A percentile compares a stretch with the other conserved stretches of the same genome.
Conservation (phyloP, 2,113 vertebrate species). For the Apistogramma diplotaenia region DNA sequence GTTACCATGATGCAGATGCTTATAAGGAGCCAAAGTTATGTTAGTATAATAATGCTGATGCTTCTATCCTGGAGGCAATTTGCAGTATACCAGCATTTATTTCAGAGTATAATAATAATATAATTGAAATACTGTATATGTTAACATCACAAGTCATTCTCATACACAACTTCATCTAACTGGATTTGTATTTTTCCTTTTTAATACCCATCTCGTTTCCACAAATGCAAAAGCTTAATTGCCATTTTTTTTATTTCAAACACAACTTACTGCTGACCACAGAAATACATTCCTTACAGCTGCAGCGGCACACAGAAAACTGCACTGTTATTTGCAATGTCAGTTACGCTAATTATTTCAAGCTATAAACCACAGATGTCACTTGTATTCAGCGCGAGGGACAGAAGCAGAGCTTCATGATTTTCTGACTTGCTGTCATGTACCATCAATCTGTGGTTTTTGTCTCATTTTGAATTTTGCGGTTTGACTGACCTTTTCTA, state of each 20-base stretch:
- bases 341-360: constrained; percentile 31
- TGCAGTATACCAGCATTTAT: no score
- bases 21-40: no score
- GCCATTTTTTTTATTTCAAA: background rate
- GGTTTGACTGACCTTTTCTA: background rate
- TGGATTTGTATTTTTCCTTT: background rate
- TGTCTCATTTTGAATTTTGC: background rate
- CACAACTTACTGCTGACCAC: background rate
- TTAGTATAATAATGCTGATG: no score
- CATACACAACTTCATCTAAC: background rate
- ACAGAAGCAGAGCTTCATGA: background rate
- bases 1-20: no score
- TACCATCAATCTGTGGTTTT: background rate
- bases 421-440: background rate
- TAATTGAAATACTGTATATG: no score
- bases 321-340: background rate
- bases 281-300: constrained; percentile 2
- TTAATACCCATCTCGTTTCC: background rate
- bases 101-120: background rate
- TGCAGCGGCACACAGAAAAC: background rate
- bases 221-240: background rate
- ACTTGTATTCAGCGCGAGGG: background rate
- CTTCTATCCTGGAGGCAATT: no score
- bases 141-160: background rate
- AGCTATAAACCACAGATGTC: constrained; percentile 16